Base-by-base conservation (phyloP, 2,113 vertebrate species). In the Ictidomys tridecemlineatus region DNA sequence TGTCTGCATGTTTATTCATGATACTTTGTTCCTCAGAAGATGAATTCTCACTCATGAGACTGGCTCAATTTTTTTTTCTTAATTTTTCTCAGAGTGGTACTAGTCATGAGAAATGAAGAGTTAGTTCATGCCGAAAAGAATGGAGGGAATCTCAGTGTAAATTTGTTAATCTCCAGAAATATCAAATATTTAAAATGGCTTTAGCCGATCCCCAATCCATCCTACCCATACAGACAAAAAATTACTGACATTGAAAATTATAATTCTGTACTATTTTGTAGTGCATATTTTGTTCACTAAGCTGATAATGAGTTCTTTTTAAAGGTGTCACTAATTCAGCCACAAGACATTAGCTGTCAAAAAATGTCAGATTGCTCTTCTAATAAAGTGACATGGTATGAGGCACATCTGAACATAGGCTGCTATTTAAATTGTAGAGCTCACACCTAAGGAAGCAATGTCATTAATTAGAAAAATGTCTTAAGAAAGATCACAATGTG, bases 291-390 rank as follows among this genome's bases (percentile, higher is more conserved):
- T 96, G 91, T 94, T 96, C n/a, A 63, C 13, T 34, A 56, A 37
- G 48, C 63, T 85, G 85, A 61, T 37, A 93, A 56, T 85, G 82
- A 98, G 61, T 96, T 93, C 76, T 96, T 85, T 93, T 97, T 86
- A 95, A 96, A 89, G 12, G 69, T 79, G 86, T 95, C 91, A 93
- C 45, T 32, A 61, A 89, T 92, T 95, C 90, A 89, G 70, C 79
- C 85, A 94, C 53, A 48, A 91, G 87, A 95, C 86, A 92, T 73
- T 86, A 32, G 51, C 85, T 87, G 85, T 91, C 93, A 96, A 42
- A 93, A 83, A 95, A 69, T 63, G 42, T 45, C 79, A 96, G 87
- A 96, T 85, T 77, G 67, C 20, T 89, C 85, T 91, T 95, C 74
- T 96, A 67, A 79, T 89, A 87, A 39, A 85, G 1, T 56, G 96